Percentiles rank a stretch among this genome's conserved stretches.
Conservation (phyloP, 2,888 invertebrate species). For the Diaphora mendica region DNA sequence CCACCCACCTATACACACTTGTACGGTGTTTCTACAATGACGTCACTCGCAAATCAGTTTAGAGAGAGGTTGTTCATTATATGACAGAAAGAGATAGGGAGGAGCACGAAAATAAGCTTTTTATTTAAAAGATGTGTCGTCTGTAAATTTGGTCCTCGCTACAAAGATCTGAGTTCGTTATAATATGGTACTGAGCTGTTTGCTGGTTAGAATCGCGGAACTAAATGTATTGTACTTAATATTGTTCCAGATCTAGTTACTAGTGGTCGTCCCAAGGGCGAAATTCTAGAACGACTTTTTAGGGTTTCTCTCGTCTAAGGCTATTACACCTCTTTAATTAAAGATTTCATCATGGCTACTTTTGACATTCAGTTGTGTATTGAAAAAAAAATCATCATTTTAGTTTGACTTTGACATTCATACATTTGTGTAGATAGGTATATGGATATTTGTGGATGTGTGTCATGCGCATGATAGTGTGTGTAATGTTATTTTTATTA, state of each 20-base stretch:
- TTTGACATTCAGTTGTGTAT: no score
- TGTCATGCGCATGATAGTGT: no score
- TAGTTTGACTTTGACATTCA: no score
- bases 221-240: not conserved
- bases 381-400: no score
- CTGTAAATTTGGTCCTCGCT: not conserved
- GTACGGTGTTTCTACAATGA: slow-evolving; percentile 34
- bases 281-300: no score
- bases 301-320: no score
- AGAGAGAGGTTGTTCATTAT: not conserved
- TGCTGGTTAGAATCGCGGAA: not conserved
- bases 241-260: not conserved
- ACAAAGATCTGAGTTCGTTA: not conserved
- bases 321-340: no score
- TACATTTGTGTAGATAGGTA: no score
- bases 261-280: no score
- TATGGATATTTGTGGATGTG: no score
- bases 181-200: not conserved
- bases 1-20: slow-evolving; percentile 44
- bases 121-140: not conserved
- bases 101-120: not conserved
- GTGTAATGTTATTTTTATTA: no score
- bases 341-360: no score
- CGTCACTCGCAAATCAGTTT: slow-evolving; percentile 12
- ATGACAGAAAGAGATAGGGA: not conserved